Base-by-base conservation (phyloP, 1,140 invertebrate genomes). In the Lasaia peninsularis region DNA sequence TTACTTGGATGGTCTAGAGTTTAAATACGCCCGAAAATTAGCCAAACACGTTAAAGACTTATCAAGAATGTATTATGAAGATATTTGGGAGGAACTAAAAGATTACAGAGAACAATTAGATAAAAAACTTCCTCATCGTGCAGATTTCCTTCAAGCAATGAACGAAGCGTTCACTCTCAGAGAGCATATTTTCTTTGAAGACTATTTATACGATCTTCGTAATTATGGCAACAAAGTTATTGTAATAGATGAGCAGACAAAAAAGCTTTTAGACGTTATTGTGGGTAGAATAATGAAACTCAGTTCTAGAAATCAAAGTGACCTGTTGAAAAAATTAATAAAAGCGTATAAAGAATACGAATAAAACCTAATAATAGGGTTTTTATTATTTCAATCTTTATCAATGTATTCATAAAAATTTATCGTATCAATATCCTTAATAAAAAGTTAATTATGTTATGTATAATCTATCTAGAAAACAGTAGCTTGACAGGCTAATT, bases 181-280 rank as follows among this genome's bases (percentile, higher is more conserved):
- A 58, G 67, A 85, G 32, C 60, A 65, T 28, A 54, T 72, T 14
- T 14, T 61, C 4, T 80, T 85, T 34, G 58, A 68, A 9, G 74
- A 85, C 54, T 80, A 82, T 52, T 53, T 82, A 12, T 58, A 71
- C n/a, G 71, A 76, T 3, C 55, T 84, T 56, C 56, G 52, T 34
- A 62, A 77, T 50, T 80, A 69, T 62, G 75, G 67, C 1, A 64
- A 55, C 16, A 60, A 58, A 14, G 58, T 73, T 54, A 80, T 72
- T 52, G 32, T 68, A 31, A 73, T 81, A 12, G 49, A 71, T n/a
- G 62, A 68, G 8, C 73, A 84, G 61, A 80, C 78, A 11, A 48
- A 63, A 4, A 77, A 69, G 55, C 7, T 84, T 5, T 12, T 81
- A 5, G 32, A 75, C 37, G 64, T 71, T n/a, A 77, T 81, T 50